A percentile compares a stretch with the other conserved stretches of the same genome.
phyloP scores from a whole-genome alignment of 2,888 invertebrate species.

The Zonitis immaculata region DNA sequence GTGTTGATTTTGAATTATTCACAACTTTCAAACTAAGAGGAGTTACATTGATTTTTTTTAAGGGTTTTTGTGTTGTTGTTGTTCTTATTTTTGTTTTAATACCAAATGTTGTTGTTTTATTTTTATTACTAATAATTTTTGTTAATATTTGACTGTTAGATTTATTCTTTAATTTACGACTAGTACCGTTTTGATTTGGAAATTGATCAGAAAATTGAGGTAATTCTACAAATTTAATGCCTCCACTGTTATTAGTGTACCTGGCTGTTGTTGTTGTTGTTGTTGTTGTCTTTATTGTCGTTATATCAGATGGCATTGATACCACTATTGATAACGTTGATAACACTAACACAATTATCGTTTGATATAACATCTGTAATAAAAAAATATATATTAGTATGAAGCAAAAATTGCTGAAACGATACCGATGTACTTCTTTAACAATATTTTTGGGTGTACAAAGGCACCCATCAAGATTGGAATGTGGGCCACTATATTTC shows the following conservation, averaged over 20 bases:
- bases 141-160: neutral
- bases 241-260: conserved; percentile 38
- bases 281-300: conserved; percentile 36
- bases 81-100: conserved; percentile 9
- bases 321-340: conserved; percentile 29
- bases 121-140: neutral
- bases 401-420: too few relatives aligned
- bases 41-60: neutral
- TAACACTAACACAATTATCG: conserved; percentile 33
- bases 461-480: too few relatives aligned
- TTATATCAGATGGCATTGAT: conserved; percentile 34
- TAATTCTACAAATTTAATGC: conserved; percentile 19
- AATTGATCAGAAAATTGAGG: conserved; percentile 21
- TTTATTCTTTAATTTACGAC: neutral
- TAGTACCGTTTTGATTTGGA: neutral
- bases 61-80: neutral
- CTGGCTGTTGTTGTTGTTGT: conserved; percentile 37
- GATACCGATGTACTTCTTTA: too few relatives aligned
- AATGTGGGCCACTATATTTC: too few relatives aligned
- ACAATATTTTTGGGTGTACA: too few relatives aligned
- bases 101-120: neutral
- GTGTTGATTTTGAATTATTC: neutral
- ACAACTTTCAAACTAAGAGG: neutral
- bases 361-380: conserved; percentile 41
- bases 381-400: too few relatives aligned